Evolutionary conservation across 2,888 invertebrate genomes (phyloP), one percentile per base, ranked within the genome.

Genomic region (Athripsodes cinereus): DNA sequence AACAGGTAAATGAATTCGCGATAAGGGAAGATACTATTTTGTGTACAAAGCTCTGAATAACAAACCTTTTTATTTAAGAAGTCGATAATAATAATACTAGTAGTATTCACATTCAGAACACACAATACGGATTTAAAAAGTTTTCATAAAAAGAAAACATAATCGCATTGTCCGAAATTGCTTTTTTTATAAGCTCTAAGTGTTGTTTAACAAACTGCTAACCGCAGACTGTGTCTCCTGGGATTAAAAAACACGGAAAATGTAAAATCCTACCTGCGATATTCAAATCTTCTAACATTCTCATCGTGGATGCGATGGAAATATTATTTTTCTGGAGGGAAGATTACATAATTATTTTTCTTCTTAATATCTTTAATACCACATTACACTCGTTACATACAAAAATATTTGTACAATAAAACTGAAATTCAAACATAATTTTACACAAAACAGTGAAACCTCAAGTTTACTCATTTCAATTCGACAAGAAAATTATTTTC

Each of bases 181-280:
- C 50, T 50, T 26, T 50, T 50, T 50, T 26, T 50, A 50, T 26
- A 26, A 50, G 40, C 50, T 21, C 22, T 22, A 22, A 50, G 22
- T 50, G 50, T 21, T 18, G 20, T 50, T 50, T 50, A 50, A 50
- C 21, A 50, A 50, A 50, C 44, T 31, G 31, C 46, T 46, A 47
- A 46, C 50, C 40, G 13, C 52, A 55, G 40, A 26, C 59, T 55
- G 20, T 58, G 53, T 34, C 53, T 53, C 52, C 31, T 16, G 48
- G 57, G 58, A 57, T 51, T 52, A 59, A 35, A 48, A 55, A 61
- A 53, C 58, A 58, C 51, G 59, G 53, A 57, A 54, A 57, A 56
- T 26, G 50, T 53, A 58, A 55, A 58, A 55, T 53, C 55, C 52
- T 50, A 61, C 56, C 58, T 53, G 55, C 52, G 50, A 55, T 52